Base-by-base conservation (phyloP, 2,113 vertebrate species). In the Manacus vitellinus region DNA sequence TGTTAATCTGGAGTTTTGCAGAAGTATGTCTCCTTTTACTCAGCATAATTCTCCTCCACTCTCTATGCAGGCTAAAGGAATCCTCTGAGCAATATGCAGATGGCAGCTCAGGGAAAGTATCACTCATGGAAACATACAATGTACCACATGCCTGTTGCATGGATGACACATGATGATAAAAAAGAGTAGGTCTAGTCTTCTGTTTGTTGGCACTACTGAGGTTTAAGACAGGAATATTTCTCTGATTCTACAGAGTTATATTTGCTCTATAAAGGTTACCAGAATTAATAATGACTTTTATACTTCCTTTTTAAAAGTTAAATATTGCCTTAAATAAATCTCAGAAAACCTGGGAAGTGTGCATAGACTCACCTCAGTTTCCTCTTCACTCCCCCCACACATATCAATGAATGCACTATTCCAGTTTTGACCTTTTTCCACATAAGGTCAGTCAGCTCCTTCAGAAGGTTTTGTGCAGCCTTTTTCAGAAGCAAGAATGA, bases 1-100 rank as follows among this genome's bases (percentile, higher is more conserved):
- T 51, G 25, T 67, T 61, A 25, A 62, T 41, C 51, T 81, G 24
- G 1, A 30, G 9, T 43, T 92, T 72, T 77, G 22, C 16, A 22
- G 28, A 37, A 52, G 14, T 49, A 31, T 2, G 28, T 9, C 25
- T 52, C 11, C 8, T 46, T 74, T 37, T 59, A 23, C 37, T 46
- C 7, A 47, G 4, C 0, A 0, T 33, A 77, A 39, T 30, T 67
- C 4, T 7, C 5, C 14, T 73, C 25, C 33, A 43, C 4, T 77
- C 46, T 72, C 10, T 14, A 41, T 46, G 14, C 10, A 20, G 35
- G 16, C 13, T 49, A 55, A 35, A 72, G 9, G 7, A 6, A 11
- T 56, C 33, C 41, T 41, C 11, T 12, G 52, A 58, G 25, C 19
- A 76, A 61, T 22, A 41, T 35, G 16, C 31, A 81, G 37, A 25